Base-by-base conservation (phyloP, 2,797 vertebrate species). In the Emydoidea blandingii region DNA sequence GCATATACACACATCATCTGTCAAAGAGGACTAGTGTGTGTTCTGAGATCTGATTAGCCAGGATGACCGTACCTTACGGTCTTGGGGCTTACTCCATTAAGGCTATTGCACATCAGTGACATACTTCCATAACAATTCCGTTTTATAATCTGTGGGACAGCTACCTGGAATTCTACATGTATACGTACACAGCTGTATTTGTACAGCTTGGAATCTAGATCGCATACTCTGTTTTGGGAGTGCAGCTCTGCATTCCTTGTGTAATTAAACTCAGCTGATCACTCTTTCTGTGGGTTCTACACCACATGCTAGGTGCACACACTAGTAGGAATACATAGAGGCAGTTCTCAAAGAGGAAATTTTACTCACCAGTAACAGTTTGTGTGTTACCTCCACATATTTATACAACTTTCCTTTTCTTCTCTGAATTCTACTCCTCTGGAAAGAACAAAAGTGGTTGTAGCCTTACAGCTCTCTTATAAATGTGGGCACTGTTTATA, bases 21-120 rank as follows among this genome's bases (percentile, higher is more conserved):
- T 37, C 59, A 27, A 16, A 84, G 65, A 31, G 90, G 76, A 72
- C 76, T 76, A 47, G 74, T 16, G 29, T 91, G 53, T 37, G 9
- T 87, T 41, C 50, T 74, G 74, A 93, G 74, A 83, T 56, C 72
- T 90, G 86, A 76, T 93, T 62, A 86, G 83, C 86, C 90, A 88
- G 62, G 82, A 91, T 79, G 92, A 0, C 54, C 41, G 65, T 0
- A 0, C 78, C 25, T 49, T 79, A 87, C 56, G 93, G 87, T 88
- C 57, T 93, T 72, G 54, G 83, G 91, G 65, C 56, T 65, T 0
- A 1, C 68, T 90, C n/a, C 25, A 41, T 94, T 76, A 44, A 47
- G 37, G 41, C 25, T 47, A 15, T 29, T 78, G 74, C 12, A 78
- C 27, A 78, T 78, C 74, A 47, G 6, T 49, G 74, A 49, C 41